Base-by-base conservation (phyloP, 2,888 invertebrate genomes). In the Ennomos quercinarius region DNA sequence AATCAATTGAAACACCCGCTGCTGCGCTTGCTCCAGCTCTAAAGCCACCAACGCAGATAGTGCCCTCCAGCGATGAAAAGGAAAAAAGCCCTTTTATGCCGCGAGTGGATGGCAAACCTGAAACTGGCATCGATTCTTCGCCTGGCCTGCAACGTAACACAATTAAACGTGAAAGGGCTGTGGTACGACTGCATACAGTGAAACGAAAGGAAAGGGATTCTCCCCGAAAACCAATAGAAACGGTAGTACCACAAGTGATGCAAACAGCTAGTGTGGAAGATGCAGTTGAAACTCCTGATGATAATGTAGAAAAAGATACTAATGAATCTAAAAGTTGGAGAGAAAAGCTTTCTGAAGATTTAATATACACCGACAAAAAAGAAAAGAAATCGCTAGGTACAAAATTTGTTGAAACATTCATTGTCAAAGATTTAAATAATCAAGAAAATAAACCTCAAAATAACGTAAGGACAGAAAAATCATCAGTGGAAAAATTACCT, bases 141-240 rank as follows among this genome's bases (percentile, higher is more conserved):
- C 87, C 89, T 4, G 89, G 89, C 9, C 61, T 60, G 0, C 75
- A 84, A 59, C 86, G 94, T 57, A 93, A 93, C 60, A 94, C 95
- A 0, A 96, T 97, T 67, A 94, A 95, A 74, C 93, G 97, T 10
- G 96, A 96, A 61, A 93, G 97, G 38, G 94, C 96, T 0, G 95
- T 96, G 13, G 96, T 97, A 9, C 93, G 97, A 52, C 87, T 97
- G 41, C 95, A 95, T 66, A 96, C 96, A 0, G 91, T 95, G 34
- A 92, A 90, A 71, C 84, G 88, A 61, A 89, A 86, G 73, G 89
- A 89, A 59, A 89, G 89, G 74, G 87, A 93, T 68, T 93, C 93
- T 11, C 89, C 89, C 38, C 86, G 88, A 9, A 89, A 87, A 52
- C 81, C 86, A 40, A 58, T 70, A 57, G 76, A 81, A 40, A 76